A percentile compares a stretch with the other conserved stretches of the same genome.
Conservation (phyloP, 2,113 vertebrate genomes). For the Corythoichthys intestinalis region DNA sequence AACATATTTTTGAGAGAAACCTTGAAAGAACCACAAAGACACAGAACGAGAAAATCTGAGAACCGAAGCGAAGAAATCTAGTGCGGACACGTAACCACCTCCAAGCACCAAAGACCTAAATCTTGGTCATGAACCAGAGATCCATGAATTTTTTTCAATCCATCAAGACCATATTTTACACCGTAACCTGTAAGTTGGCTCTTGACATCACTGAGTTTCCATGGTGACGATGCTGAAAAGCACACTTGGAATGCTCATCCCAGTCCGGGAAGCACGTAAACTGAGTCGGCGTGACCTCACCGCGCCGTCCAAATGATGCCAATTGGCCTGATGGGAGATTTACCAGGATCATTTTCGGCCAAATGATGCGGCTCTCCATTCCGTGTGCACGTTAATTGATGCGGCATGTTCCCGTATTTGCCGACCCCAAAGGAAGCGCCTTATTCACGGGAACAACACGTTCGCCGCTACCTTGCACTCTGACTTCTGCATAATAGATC, state of each 20-base stretch:
- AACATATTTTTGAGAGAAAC: background rate
- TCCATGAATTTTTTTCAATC: background rate
- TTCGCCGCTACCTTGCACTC: background rate
- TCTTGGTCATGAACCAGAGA: too few species aligned
- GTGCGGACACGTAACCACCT: too few species aligned
- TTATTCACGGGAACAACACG: slow-evolving; percentile 7
- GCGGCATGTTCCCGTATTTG: background rate
- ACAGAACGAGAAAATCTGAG: too few species aligned
- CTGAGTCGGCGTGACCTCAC: background rate
- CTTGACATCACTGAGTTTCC: background rate
- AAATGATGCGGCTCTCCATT: background rate
- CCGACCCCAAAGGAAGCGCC: background rate
- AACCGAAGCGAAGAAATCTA: too few species aligned
- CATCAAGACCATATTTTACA: background rate
- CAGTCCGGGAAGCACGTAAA: background rate
- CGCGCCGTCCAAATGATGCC: background rate
- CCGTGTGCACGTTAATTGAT: slow-evolving; percentile 7
- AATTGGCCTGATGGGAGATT: background rate
- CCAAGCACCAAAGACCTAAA: too few species aligned
- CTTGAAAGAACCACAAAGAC: too few species aligned
- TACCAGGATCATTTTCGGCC: background rate
- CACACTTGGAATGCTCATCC: background rate
- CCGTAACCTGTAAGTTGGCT: background rate
- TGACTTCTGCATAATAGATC: background rate
- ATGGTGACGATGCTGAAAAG: background rate